Conservation (phyloP, 2,797 vertebrate genomes). For the Telmatherina bonti region DNA sequence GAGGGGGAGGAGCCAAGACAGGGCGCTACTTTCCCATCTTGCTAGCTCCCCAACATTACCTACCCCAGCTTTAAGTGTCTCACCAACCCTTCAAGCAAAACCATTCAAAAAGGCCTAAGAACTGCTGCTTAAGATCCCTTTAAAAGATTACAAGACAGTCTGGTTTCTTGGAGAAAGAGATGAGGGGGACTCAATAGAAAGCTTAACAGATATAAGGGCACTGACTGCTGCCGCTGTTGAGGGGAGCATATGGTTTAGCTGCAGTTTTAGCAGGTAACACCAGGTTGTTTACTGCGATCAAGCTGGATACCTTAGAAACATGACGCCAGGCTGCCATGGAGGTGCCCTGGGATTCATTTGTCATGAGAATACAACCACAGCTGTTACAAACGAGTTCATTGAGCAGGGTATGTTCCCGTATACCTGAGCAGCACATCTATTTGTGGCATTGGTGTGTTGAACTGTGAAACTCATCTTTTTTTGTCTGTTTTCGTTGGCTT, state of each 20-base stretch:
- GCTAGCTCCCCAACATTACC: no score
- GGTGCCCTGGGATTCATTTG: slow-evolving; percentile 51
- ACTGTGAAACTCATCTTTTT: slow-evolving; percentile 28
- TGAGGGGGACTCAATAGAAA: neutral
- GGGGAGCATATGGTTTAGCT: slow-evolving; percentile 16
- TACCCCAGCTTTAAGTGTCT: no score
- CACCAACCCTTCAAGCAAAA: no score
- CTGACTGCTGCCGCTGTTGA: slow-evolving; percentile 9
- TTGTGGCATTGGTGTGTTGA: slow-evolving; percentile 24
- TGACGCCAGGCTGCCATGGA: slow-evolving; percentile 41
- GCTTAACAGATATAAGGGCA: neutral
- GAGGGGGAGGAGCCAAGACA: no score
- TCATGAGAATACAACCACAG: slow-evolving; percentile 63
- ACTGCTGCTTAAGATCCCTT: neutral
- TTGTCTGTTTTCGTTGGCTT: neutral
- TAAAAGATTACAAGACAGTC: neutral
- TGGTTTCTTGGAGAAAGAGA: neutral
- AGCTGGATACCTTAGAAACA: slow-evolving; percentile 40
- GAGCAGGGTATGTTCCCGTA: slow-evolving; percentile 41
- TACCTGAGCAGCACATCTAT: slow-evolving; percentile 15
- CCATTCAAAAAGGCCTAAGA: no score
- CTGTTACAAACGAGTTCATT: slow-evolving; percentile 45
- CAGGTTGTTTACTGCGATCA: slow-evolving; percentile 53
- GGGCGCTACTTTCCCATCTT: no score
- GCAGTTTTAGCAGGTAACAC: slow-evolving; percentile 18